phyloP scores from a whole-genome alignment of 2,797 vertebrate genomes.

The Phalloptychus januarius region DNA sequence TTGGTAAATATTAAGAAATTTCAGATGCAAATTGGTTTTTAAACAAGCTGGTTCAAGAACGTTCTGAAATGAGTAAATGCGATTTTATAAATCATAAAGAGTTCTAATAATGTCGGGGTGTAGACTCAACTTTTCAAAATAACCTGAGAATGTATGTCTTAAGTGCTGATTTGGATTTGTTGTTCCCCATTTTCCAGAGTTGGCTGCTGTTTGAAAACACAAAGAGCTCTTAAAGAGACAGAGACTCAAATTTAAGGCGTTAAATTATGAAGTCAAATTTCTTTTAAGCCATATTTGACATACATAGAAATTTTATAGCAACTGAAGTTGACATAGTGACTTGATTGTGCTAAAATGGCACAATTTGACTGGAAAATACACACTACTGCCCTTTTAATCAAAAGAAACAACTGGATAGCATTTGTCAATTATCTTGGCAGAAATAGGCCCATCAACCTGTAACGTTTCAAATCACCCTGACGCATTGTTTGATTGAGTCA shows the following conservation, averaged over 20 bases:
- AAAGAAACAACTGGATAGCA: background rate
- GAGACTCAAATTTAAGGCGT: no score
- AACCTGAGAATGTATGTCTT: background rate
- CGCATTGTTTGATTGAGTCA: background rate
- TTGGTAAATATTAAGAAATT: background rate
- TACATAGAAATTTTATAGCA: no score
- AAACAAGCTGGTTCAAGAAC: background rate
- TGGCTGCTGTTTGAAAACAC: background rate
- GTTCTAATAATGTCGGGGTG: background rate
- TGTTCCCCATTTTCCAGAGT: background rate
- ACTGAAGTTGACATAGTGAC: no score
- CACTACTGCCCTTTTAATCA: background rate
- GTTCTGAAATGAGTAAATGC: background rate
- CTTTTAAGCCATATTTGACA: no score
- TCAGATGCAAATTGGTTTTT: background rate
- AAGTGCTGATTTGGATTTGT: background rate
- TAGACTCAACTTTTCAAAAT: background rate
- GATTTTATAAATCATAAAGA: background rate
- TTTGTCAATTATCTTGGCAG: background rate
- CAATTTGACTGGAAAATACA: no score
- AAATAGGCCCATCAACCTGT: background rate
- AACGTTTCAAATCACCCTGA: background rate
- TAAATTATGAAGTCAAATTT: no score
- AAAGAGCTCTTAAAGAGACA: background rate
- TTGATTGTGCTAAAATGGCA: no score